Evolutionary conservation across 2,797 vertebrate genomes (phyloP).

Genomic region (Urocyon cinereoargenteus): DNA sequence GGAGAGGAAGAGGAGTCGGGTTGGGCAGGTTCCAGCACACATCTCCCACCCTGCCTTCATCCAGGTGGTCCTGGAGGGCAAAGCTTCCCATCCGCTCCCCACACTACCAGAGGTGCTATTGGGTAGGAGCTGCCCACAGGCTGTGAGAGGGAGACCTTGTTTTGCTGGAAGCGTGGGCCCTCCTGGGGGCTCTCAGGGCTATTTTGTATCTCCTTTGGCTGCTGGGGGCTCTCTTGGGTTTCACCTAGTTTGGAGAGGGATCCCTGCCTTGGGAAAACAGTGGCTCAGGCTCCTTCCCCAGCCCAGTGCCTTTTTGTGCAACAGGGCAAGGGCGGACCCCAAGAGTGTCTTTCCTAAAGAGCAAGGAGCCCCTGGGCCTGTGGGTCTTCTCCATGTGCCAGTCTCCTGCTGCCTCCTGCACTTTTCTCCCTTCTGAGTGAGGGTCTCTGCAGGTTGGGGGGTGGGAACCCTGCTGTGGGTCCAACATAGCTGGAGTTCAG

Average conservation of each 20-base stretch:
- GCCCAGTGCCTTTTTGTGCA: background rate
- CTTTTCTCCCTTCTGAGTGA: background rate
- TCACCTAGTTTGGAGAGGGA: constrained; percentile 7
- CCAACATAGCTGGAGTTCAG: constrained; percentile 52
- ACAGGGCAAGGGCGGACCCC: background rate
- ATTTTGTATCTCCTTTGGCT: constrained; percentile 38
- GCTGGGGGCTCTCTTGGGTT: background rate
- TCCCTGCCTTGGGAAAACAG: constrained; percentile 2
- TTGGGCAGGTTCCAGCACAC: background rate
- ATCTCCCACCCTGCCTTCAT: background rate
- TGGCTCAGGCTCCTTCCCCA: background rate
- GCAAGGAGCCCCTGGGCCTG: background rate
- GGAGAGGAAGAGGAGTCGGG: background rate
- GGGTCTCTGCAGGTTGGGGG: background rate
- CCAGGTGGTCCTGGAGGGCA: background rate
- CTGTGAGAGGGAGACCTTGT: constrained; percentile 16
- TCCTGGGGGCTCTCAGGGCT: constrained; percentile 1
- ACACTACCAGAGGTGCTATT: background rate
- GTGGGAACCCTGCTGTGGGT: background rate
- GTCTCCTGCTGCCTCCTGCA: background rate
- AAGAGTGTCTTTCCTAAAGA: background rate
- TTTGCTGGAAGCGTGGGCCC: background rate
- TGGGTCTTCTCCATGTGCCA: background rate
- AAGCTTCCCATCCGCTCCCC: background rate
- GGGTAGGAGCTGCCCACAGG: background rate